phyloP scores from a whole-genome alignment of 2,113 vertebrate genomes.

The Sander lucioperca region DNA sequence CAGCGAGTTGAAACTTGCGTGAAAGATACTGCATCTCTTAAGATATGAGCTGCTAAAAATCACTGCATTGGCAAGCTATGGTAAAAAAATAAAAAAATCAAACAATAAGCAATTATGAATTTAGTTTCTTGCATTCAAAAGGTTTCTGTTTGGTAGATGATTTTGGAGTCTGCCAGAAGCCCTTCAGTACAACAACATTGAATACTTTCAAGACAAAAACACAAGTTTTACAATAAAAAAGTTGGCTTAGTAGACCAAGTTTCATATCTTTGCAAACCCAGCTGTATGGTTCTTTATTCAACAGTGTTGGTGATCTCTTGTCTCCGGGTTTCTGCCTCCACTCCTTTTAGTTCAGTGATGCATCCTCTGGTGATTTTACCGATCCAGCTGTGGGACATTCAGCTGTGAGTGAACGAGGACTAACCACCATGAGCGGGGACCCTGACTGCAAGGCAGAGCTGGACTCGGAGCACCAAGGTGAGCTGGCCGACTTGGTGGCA shows the following conservation, averaged over 20 bases:
- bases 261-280: not conserved
- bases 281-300: not conserved
- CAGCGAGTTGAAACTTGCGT: not conserved
- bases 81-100: too few species aligned
- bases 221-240: not conserved
- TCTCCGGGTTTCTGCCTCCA: not conserved
- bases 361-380: not conserved
- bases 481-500: slow-evolving; percentile 90
- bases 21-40: not conserved
- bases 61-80: not conserved
- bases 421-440: slow-evolving; percentile 68
- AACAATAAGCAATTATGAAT: too few species aligned
- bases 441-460: slow-evolving; percentile 57
- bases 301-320: not conserved
- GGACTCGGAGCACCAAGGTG: slow-evolving; percentile 78
- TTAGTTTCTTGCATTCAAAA: not conserved
- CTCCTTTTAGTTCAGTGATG: slow-evolving; percentile 56
- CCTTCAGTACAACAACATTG: not conserved
- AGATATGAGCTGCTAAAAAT: not conserved
- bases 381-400: not conserved
- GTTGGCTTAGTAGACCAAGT: not conserved
- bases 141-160: not conserved
- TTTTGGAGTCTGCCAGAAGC: not conserved
- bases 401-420: slow-evolving; percentile 20
- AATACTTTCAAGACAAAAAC: not conserved